These are phyloP conservation scores for Tylochromis polylepis DNA, from an alignment of 2,113 vertebrate genomes.

Conservation along the genomic window DNA sequence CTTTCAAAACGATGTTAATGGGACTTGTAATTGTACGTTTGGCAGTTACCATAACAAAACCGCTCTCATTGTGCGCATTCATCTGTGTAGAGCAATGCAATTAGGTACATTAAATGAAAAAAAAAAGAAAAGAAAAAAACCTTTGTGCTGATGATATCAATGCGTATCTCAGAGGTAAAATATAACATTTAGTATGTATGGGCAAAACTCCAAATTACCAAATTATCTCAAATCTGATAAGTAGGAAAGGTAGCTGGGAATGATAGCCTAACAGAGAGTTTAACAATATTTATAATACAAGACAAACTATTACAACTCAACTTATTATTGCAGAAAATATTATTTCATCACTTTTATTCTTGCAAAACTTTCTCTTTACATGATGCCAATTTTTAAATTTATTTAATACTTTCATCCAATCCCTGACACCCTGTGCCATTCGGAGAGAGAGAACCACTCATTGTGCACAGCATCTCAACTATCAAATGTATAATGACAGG, in stretches of 20 bases:
- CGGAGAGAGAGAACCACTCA: background rate
- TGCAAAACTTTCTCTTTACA: background rate
- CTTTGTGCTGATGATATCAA: background rate
- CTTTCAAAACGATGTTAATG: constrained; percentile 35
- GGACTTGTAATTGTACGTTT: constrained; percentile 55
- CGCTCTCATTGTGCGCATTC: constrained; percentile 9
- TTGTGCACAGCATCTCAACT: background rate
- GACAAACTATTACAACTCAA: background rate
- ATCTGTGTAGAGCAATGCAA: constrained; percentile 28
- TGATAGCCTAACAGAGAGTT: background rate
- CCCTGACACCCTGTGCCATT: background rate
- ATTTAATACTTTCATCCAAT: background rate
- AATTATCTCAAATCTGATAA: background rate
- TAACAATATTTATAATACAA: background rate
- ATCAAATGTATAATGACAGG: background rate
- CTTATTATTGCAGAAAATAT: background rate
- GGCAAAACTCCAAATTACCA: background rate
- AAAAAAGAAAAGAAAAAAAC: background rate
- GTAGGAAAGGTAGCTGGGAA: background rate
- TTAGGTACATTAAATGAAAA: constrained; percentile 22
- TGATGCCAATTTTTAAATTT: background rate
- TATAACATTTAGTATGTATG: background rate
- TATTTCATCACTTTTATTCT: background rate
- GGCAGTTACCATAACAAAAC: constrained; percentile 44
- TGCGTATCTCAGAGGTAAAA: background rate